Evolutionary conservation across 1,140 invertebrate species (phyloP).

Genomic region (Lordiphosa stackelbergi): DNA sequence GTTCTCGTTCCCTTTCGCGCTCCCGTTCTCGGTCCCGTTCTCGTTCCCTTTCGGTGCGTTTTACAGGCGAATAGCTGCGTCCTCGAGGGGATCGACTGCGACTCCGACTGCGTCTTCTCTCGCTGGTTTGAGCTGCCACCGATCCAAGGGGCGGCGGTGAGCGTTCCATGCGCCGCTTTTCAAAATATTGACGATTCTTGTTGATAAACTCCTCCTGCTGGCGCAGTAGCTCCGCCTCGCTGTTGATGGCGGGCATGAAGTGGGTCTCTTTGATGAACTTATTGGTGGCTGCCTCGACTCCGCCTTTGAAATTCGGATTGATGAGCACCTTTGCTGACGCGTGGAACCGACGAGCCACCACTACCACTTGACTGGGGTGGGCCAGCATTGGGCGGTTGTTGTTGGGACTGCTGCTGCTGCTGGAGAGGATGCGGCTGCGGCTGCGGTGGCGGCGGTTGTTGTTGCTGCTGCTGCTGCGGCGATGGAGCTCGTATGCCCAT

Average conservation of each 20-base stretch:
- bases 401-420: slow-evolving; percentile 19
- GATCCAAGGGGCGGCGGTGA: slow-evolving; percentile 45
- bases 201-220: slow-evolving; percentile 77
- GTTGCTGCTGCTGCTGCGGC: slow-evolving; percentile 41
- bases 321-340: slow-evolving; percentile 76
- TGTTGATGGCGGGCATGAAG: slow-evolving; percentile 69
- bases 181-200: slow-evolving; percentile 74
- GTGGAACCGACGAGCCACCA: slow-evolving; percentile 31
- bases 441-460: slow-evolving; percentile 7
- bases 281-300: slow-evolving; percentile 75
- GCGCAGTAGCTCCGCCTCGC: slow-evolving; percentile 69
- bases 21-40: slow-evolving; percentile 52
- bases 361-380: slow-evolving; percentile 7
- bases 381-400: slow-evolving; percentile 3
- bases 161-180: slow-evolving; percentile 71
- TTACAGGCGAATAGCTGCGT: slow-evolving; percentile 70
- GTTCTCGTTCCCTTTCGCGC: slow-evolving; percentile 56
- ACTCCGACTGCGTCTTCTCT: slow-evolving; percentile 52
- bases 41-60: slow-evolving; percentile 52
- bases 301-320: slow-evolving; percentile 77
- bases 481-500: slow-evolving; percentile 55
- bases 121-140: slow-evolving; percentile 14
- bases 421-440: slow-evolving; percentile 14
- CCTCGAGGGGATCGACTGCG: slow-evolving; percentile 65
- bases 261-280: slow-evolving; percentile 77